Percentiles rank a stretch among this genome's conserved stretches.
phyloP scores from a whole-genome alignment of 2,113 vertebrate genomes.

The Chaetorhynchus papuensis region DNA sequence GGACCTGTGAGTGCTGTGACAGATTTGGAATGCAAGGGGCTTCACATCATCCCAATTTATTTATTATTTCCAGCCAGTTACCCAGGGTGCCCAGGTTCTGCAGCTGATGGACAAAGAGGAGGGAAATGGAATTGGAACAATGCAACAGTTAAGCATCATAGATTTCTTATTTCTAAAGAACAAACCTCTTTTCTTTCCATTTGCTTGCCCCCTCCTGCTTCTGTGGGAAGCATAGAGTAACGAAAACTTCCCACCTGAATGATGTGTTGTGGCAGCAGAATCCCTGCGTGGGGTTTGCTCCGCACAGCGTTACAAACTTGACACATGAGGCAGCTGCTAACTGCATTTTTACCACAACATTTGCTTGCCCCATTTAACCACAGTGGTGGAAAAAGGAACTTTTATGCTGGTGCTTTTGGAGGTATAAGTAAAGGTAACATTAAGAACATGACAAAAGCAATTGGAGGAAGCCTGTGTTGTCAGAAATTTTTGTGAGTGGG shows the following conservation, averaged over 20 bases:
- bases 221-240: neutral
- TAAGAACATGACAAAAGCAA: neutral
- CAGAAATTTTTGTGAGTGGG: neutral
- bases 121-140: neutral
- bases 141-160: neutral
- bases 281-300: neutral
- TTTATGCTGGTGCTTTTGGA: neutral
- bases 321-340: neutral
- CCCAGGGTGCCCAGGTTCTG: neutral
- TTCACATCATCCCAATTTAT: neutral
- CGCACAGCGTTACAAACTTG: neutral
- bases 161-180: neutral
- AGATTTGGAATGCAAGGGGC: neutral
- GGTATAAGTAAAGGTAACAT: neutral
- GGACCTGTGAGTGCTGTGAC: rapidly evolving
- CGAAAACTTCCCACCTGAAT: neutral
- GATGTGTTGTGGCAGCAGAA: neutral
- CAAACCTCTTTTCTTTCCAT: neutral
- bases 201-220: neutral
- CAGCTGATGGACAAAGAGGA: neutral
- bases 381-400: neutral
- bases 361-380: neutral
- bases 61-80: neutral
- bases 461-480: neutral
- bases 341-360: neutral